Base-by-base conservation (phyloP, 2,113 vertebrate species). In the Pterophyllum scalare region DNA sequence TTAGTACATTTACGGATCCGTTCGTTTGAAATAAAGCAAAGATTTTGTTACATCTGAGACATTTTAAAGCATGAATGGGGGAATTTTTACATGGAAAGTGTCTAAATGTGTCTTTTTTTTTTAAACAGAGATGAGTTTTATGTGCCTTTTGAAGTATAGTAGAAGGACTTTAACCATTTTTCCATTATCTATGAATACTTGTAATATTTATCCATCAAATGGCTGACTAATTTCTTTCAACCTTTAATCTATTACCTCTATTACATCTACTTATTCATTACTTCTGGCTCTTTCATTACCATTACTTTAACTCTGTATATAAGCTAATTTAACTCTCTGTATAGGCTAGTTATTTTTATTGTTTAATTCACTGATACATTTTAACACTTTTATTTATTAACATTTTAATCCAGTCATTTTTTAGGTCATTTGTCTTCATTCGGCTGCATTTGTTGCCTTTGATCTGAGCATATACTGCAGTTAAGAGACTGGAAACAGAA, bases 241-340 rank as follows among this genome's bases (percentile, higher is more conserved):
- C 40, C 40, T 49, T 70, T 49, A 49, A 19, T 70, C 40, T 28
- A 4, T 43, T 28, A 70, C 1, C 5, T 40, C 64, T 67, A 12
- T 46, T 67, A 67, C 15, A 49, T 46, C 24, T 3, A 67, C 40
- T 70, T 49, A 49, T 6, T 70, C 64, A 70, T 70, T 24, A 70
- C 15, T 7, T 70, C 46, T 28, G 19, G 40, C 7, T 26, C 26
- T 40, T 46, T 67, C 6, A 65, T 43, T 46, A 67, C 40, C 40
- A 67, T 67, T 70, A 24, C 26, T 70, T 19, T 7, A 67, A 70
- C 0, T 70, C 5, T 67, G 22, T 70, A 70, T 28, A 28, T 28
- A 28, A 2, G 10, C 61, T 70, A 19, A 24, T 49, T n/a, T 0
- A 28, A 70, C 26, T 49, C 0, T 28, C 0, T 49, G 26, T 28